These are phyloP conservation scores for Acleris cristana DNA, from an alignment of 2,888 invertebrate genomes.

Conservation along the genomic window DNA sequence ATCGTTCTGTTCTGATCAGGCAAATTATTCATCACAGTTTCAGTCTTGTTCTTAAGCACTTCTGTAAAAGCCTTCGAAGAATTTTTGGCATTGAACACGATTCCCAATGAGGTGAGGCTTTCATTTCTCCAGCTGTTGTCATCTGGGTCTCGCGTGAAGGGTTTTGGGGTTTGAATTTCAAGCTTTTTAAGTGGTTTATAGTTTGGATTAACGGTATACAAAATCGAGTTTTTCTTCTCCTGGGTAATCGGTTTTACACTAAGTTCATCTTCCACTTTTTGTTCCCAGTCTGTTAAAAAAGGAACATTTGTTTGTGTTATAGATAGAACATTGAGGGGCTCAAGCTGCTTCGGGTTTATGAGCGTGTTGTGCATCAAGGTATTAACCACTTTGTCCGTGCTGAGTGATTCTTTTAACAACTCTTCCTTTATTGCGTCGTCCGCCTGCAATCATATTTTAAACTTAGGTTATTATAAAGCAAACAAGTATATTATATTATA, in stretches of 20 bases:
- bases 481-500: not conserved
- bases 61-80: constrained; percentile 75
- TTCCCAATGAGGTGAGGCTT: constrained; percentile 74
- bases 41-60: constrained; percentile 76
- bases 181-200: constrained; percentile 75
- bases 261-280: constrained; percentile 47
- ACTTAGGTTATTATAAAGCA: not conserved
- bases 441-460: constrained; percentile 55
- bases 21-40: constrained; percentile 61
- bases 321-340: constrained; percentile 17
- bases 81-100: constrained; percentile 77
- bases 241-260: constrained; percentile 62
- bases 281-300: constrained; percentile 23
- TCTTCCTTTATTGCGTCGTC: constrained; percentile 71
- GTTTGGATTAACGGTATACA: constrained; percentile 66
- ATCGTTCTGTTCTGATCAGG: constrained; percentile 59
- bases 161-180: constrained; percentile 67
- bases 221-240: constrained; percentile 54
- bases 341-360: constrained; percentile 24
- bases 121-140: constrained; percentile 80
- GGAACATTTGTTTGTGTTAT: not conserved
- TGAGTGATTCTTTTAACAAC: constrained; percentile 60
- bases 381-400: constrained; percentile 57
- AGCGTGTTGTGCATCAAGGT: constrained; percentile 43
- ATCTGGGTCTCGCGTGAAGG: constrained; percentile 69